These are phyloP conservation scores for Cataglyphis albicans DNA, from an alignment of 2,888 invertebrate species.

Conservation along the genomic window DNA sequence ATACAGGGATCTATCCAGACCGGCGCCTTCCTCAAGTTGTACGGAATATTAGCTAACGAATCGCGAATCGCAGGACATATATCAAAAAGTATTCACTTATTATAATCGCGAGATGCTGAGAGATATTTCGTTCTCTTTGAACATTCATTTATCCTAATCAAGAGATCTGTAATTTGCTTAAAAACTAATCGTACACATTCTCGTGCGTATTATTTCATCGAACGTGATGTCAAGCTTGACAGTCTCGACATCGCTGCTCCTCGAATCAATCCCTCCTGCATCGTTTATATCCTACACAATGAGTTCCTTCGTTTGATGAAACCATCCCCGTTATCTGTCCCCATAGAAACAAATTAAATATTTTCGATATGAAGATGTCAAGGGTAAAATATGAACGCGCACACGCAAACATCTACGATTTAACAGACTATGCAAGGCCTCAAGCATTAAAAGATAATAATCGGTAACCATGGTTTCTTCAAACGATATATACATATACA, in stretches of 20 bases:
- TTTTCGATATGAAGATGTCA: conserved; percentile 67
- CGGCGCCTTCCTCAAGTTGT: not conserved
- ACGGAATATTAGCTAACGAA: not conserved
- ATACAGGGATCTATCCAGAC: conserved; percentile 39
- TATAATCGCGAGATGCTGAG: not conserved
- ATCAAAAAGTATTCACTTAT: not conserved
- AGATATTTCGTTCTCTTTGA: not conserved
- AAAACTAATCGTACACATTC: not conserved
- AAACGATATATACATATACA: not conserved
- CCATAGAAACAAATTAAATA: conserved; percentile 73
- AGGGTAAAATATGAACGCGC: conserved; percentile 58
- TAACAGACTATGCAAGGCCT: not conserved
- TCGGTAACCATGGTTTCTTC: conserved; percentile 23
- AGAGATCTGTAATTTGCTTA: not conserved
- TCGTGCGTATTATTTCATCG: not conserved
- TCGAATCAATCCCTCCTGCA: conserved; percentile 21
- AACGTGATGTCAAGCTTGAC: not conserved
- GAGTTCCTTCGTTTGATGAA: conserved; percentile 49
- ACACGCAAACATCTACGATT: conserved; percentile 38
- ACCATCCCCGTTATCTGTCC: conserved; percentile 30
- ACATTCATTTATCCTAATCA: conserved; percentile 1
- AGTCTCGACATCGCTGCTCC: not conserved
- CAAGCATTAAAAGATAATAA: conserved; percentile 52
- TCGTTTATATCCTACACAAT: conserved; percentile 56
- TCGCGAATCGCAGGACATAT: not conserved